phyloP scores from a whole-genome alignment of 1,140 invertebrate species.

The Nasonia giraulti region DNA sequence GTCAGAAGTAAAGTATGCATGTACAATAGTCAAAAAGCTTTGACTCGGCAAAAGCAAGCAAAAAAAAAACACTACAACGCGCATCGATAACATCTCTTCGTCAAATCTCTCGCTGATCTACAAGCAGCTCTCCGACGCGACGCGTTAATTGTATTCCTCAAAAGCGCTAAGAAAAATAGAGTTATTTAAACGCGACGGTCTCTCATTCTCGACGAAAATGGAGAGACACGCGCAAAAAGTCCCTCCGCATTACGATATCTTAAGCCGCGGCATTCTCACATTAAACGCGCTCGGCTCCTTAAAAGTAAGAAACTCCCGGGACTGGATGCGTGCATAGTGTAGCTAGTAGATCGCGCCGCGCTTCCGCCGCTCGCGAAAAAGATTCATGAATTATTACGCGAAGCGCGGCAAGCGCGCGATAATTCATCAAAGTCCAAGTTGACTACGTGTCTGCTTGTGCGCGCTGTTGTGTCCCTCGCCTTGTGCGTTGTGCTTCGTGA shows the following conservation, averaged over 20 bases:
- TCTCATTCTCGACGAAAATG: neutral
- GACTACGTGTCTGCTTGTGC: no score
- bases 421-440: slow-evolving; percentile 28
- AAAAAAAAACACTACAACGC: no score
- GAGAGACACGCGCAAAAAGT: neutral
- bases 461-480: neutral
- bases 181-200: neutral
- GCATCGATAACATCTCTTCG: no score
- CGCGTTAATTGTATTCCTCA: neutral
- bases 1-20: no score
- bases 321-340: neutral
- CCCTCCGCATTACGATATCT: neutral
- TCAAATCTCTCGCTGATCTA: no score
- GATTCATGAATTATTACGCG: slow-evolving; percentile 22
- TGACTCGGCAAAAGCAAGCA: no score
- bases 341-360: neutral
- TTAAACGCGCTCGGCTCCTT: neutral
- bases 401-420: neutral
- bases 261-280: slow-evolving; percentile 6
- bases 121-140: no score
- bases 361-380: slow-evolving; percentile 30
- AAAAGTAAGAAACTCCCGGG: neutral
- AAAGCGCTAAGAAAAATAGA: slow-evolving; percentile 33
- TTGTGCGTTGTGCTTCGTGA: neutral
- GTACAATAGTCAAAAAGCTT: no score